Evolutionary conservation across 2,888 invertebrate genomes (phyloP), one percentile per base, ranked within the genome.

Genomic region (Venusia cambrica): DNA sequence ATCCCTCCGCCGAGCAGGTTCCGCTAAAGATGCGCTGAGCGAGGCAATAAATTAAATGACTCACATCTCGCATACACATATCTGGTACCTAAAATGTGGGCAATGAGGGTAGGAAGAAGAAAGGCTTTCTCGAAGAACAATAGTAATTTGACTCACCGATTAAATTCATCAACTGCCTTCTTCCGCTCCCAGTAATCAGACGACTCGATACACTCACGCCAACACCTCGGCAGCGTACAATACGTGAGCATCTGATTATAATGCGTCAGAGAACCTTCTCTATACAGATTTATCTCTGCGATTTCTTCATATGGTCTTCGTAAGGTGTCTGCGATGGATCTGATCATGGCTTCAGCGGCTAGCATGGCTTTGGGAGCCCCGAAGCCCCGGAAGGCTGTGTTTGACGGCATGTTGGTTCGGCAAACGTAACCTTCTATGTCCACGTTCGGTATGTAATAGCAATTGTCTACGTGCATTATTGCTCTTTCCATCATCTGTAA

Each of bases 301-400:
- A 97, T 89, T 68, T 93, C 89, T 26, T 90, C 78, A 21, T 90
- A 88, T 48, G 90, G 89, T 51, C 90, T 90, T 0, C 88, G 84
- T 14, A 96, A 80, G 38, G 87, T 87, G 12, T 88, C 87, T 0
- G 97, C 95, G 15, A 97, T 87, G 47, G 94, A 91, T 44, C 94
- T 88, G 21, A 96, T 90, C 58, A 95, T 91, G 42, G 87, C 89
- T 76, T 97, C 97, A 0, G 90, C 92, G 4, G 92, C 90, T 55
- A 94, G 91, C 96, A 97, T 96, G 2, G 93, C 95, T 70, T 97
- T 95, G 0, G 97, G 97, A 0, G 92, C 95, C 1, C 97, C 97
- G 61, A 97, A 97, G 1, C 96, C 97, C 60, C 98, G 88, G 62
- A 97, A 98, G 0, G 98, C 97, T 0, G 97, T 98, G 66, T 96